Conservation (phyloP, 2,888 invertebrate species). For the Baccha elongata region DNA sequence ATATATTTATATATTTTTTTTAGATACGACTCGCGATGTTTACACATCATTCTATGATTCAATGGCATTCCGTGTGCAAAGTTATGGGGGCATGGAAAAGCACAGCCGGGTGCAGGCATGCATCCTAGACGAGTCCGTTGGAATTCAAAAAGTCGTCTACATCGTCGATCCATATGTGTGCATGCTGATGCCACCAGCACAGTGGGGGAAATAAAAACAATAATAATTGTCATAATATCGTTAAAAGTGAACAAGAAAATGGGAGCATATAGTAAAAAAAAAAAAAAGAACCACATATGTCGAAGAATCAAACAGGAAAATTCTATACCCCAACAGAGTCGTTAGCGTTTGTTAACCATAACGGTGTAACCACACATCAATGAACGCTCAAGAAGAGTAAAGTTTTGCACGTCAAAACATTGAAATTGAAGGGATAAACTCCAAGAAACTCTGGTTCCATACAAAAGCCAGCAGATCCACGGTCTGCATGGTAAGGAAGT, state of each 20-base stretch:
- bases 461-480: neutral
- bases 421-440: slow-evolving; percentile 22
- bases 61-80: slow-evolving; percentile 64
- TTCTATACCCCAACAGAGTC: slow-evolving; percentile 52
- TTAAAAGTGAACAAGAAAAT: slow-evolving; percentile 13
- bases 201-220: slow-evolving; percentile 49
- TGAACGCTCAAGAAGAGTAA: slow-evolving; percentile 49
- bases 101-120: slow-evolving; percentile 54
- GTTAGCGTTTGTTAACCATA: slow-evolving; percentile 58
- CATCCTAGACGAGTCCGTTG: slow-evolving; percentile 44
- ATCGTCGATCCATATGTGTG: slow-evolving; percentile 21
- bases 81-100: slow-evolving; percentile 32
- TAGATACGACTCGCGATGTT: slow-evolving; percentile 69
- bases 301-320: slow-evolving; percentile 39
- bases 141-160: slow-evolving; percentile 53
- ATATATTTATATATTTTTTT: slow-evolving; percentile 67
- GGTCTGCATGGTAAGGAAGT: slow-evolving; percentile 33
- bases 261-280: slow-evolving; percentile 8
- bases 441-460: slow-evolving; percentile 17
- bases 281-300: slow-evolving; percentile 4
- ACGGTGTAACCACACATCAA: slow-evolving; percentile 71
- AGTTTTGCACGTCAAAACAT: slow-evolving; percentile 62
- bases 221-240: slow-evolving; percentile 71
- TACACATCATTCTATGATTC: slow-evolving; percentile 69
- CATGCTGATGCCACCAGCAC: neutral